Evolutionary conservation across 2,888 invertebrate genomes (phyloP).

Genomic region (Callimorpha dominula): DNA sequence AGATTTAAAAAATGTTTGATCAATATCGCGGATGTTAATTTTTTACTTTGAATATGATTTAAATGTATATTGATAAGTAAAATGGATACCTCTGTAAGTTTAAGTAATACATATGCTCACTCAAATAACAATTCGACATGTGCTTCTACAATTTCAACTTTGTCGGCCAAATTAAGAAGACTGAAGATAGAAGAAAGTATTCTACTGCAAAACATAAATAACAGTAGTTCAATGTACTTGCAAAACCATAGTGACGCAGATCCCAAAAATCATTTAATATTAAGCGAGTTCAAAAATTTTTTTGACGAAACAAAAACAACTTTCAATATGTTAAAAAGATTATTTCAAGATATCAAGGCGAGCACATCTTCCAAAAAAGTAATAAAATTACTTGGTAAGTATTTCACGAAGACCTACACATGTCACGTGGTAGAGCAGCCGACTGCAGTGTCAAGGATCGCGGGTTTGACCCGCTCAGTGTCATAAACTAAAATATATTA

Average conservation of each 20-base stretch:
- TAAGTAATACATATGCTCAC: constrained; percentile 16
- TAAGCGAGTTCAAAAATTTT: constrained; percentile 54
- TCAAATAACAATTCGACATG: constrained; percentile 14
- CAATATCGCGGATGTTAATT: constrained; percentile 27
- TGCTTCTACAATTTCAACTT: constrained; percentile 29
- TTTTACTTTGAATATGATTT: background rate
- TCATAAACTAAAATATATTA: no score
- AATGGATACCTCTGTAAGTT: constrained; percentile 27
- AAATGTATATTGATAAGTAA: background rate
- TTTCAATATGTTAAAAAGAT: constrained; percentile 58
- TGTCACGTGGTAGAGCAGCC: no score
- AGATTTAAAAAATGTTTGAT: constrained; percentile 44
- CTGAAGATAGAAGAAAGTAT: constrained; percentile 78
- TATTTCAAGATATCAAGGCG: constrained; percentile 70
- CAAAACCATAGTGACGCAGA: constrained; percentile 12
- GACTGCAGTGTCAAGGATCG: no score
- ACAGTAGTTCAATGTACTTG: constrained; percentile 18
- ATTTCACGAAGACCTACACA: background rate
- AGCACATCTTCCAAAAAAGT: constrained; percentile 60
- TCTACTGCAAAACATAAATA: constrained; percentile 53
- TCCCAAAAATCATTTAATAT: constrained; percentile 20
- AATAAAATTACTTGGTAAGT: constrained; percentile 63
- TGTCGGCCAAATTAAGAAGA: constrained; percentile 66
- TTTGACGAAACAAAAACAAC: constrained; percentile 56
- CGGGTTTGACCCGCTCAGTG: no score